Evolutionary conservation across 2,888 invertebrate genomes (phyloP).

Genomic region (Drosophila suboccidentalis): DNA sequence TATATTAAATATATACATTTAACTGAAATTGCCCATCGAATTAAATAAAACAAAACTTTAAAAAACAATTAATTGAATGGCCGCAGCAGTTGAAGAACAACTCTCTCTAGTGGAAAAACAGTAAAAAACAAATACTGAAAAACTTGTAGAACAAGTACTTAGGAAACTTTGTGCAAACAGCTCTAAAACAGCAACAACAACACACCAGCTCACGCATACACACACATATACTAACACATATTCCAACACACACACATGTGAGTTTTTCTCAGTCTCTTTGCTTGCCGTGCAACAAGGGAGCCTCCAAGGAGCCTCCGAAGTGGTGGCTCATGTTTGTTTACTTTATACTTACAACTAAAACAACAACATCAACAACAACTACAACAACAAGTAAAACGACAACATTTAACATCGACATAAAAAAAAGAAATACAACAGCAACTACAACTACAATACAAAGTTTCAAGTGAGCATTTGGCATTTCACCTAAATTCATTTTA

Average conservation of each 20-base stretch:
- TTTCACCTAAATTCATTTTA: constrained; percentile 45
- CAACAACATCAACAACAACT: constrained; percentile 4
- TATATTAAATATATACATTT: constrained; percentile 4
- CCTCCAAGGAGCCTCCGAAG: constrained; percentile 44
- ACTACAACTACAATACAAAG: constrained; percentile 28
- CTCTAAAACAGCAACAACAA: constrained; percentile 47
- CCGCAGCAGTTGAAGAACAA: constrained; percentile 13
- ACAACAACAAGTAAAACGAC: constrained; percentile 11
- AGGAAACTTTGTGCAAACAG: constrained; percentile 57
- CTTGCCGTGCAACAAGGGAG: constrained; percentile 25
- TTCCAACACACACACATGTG: constrained; percentile 8
- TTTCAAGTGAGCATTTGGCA: constrained; percentile 50
- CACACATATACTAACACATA: not conserved
- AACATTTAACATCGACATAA: constrained; percentile 9
- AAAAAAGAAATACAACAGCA: constrained; percentile 12
- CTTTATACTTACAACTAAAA: constrained; percentile 40
- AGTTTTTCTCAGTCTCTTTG: constrained; percentile 13
- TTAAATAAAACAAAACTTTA: constrained; percentile 20
- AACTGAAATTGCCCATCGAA: constrained; percentile 8
- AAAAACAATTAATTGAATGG: constrained; percentile 42
- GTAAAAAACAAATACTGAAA: constrained; percentile 43
- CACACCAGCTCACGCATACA: constrained; percentile 14
- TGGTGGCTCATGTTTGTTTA: constrained; percentile 58
- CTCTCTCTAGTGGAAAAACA: not conserved
- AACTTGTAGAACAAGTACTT: constrained; percentile 60